Evolutionary conservation across 2,113 vertebrate genomes (phyloP), one percentile per base, ranked within the genome.

Genomic region (Bucco capensis): DNA sequence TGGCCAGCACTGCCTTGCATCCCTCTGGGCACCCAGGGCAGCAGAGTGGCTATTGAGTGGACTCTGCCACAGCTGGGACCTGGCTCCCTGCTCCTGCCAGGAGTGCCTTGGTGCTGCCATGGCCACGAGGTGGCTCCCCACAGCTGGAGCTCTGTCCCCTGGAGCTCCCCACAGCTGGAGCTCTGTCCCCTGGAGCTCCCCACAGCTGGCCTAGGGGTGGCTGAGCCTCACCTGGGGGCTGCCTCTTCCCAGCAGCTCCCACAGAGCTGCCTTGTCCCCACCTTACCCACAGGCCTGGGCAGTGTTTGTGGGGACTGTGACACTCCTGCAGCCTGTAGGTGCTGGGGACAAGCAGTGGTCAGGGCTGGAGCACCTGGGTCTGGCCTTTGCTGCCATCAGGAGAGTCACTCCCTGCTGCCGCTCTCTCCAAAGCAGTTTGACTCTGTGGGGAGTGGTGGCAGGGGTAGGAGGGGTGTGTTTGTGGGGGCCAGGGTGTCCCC

Each of bases 101-200:
- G 71, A 53, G 67, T 1, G 19, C 7, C n/a, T 47, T 4, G 22
- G 5, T 77, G 88, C 93, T 86, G 3, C 74, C 12, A 9, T 38
- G 95, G 95, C 95, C 92, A 22, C 90, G 85, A 94, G 93, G 56
- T 94, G 95, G 93, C 93, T 95, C 93, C 77, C 84, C 31, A 58
- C 3, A 4, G 53, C 71, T 1, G 15, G 87, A 83, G 53, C 92
- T 50, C 14, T 5, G 0, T 57, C 74, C 72, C 73, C 38, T 6
- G 6, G 53, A 61, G 54, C 75, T 30, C 7, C 19, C 84, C 31
- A 58, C 3, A 4, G 53, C 71, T 1, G 15, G 87, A 83, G 53
- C 92, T 50, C 14, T 5, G 0, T 23, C n/a, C 77, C 33, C 14
- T 3, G 66, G 42, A n/a, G 33, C 28, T 47, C n/a, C 77, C 13